Conservation (phyloP, 37 sponge, comb jelly and placozoan species). For the Trichoplax adhaerens region DNA sequence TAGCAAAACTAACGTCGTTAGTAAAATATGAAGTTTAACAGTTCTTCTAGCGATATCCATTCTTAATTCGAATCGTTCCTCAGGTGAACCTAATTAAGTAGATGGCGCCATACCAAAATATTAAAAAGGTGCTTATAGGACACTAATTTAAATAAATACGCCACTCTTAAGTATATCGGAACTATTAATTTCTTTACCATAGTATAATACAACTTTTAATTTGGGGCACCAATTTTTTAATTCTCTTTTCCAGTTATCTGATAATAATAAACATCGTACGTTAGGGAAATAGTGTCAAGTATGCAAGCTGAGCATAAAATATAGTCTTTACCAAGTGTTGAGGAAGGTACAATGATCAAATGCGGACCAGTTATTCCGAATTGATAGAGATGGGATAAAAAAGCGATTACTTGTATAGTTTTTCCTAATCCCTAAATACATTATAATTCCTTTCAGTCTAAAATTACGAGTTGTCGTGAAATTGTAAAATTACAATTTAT, state of each 20-base stretch:
- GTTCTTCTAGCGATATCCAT: too few relatives aligned
- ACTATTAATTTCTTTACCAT: conserved; percentile 13
- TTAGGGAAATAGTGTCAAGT: too few relatives aligned
- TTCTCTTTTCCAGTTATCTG: conserved; percentile 36
- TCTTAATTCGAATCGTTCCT: too few relatives aligned
- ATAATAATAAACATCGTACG: neutral
- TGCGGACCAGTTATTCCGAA: conserved; percentile 13
- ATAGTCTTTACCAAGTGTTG: conserved; percentile 23
- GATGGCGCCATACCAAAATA: too few relatives aligned
- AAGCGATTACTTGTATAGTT: conserved; percentile 35
- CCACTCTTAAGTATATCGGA: too few relatives aligned
- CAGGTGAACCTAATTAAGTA: too few relatives aligned
- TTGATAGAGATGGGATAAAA: conserved; percentile 25
- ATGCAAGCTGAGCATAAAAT: too few relatives aligned
- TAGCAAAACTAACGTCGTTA: too few relatives aligned
- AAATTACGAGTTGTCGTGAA: neutral
- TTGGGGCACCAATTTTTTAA: conserved; percentile 24
- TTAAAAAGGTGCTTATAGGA: too few relatives aligned
- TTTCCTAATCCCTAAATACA: conserved; percentile 36
- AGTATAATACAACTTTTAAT: conserved; percentile 17
- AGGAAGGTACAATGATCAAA: conserved; percentile 31
- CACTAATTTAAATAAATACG: too few relatives aligned
- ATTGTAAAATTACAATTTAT: neutral
- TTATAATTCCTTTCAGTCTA: neutral
- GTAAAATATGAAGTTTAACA: too few relatives aligned